Evolutionary conservation across 2,888 invertebrate genomes (phyloP).

Genomic region (Spisula subtruncata): DNA sequence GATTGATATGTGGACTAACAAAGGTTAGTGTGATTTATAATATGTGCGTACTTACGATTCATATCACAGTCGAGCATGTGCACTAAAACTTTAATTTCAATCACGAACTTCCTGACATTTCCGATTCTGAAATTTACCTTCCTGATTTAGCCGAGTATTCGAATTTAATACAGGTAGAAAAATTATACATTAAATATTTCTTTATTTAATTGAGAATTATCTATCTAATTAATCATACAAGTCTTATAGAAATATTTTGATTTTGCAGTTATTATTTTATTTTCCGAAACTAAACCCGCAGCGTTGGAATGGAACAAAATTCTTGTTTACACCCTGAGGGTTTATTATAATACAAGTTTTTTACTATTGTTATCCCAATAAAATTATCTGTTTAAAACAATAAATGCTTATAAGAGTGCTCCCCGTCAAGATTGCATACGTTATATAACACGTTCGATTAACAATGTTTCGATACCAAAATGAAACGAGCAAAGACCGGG

Average conservation of each 20-base stretch:
- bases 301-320: neutral
- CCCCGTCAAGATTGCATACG: too few species aligned
- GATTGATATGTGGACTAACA: neutral
- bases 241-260: too few species aligned
- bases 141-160: neutral
- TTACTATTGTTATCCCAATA: too few species aligned
- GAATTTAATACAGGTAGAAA: neutral
- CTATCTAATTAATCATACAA: too few species aligned
- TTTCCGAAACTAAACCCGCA: neutral
- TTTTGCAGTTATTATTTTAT: too few species aligned
- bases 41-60: neutral
- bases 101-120: neutral
- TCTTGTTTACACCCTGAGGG: neutral
- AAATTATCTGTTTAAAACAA: too few species aligned
- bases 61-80: neutral
- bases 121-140: neutral
- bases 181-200: neutral
- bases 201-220: neutral
- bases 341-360: too few species aligned
- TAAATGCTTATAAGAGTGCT: too few species aligned
- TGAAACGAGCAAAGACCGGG: conserved; percentile 3
- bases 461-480: neutral
- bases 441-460: neutral
- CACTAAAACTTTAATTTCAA: neutral
- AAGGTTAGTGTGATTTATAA: neutral